Evolutionary conservation across 1,140 invertebrate genomes (phyloP), one percentile per base, ranked within the genome.

Genomic region (Cyclargus thomasi): DNA sequence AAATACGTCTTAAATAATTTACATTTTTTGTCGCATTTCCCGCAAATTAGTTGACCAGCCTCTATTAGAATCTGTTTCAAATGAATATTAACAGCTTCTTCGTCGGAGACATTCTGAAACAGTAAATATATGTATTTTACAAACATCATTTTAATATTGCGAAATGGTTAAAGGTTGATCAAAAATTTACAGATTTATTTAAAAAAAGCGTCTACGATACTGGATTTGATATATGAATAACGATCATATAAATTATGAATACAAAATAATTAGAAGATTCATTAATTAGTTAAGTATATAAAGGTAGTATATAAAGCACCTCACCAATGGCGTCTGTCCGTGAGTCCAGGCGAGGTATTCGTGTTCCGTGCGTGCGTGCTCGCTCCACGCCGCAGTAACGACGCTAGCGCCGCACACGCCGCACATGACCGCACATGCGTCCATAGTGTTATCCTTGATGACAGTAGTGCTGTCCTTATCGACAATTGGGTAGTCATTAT

Each of bases 321-420:
- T 59, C 17, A 59, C 55, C 55, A 59, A 59, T 10, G 55, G 55
- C 18, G 18, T 59, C 18, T 59, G 55, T 1, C 55, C 55, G 18
- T 59, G 18, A 8, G 0, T 59, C 55, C 55, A 59, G 17, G 55
- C 55, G 17, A 59, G 55, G 18, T 59, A 59, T 6, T n/a, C 55
- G 18, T 59, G 55, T 20, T 11, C 4, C 55, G 55, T 20, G 17
- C 18, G 55, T 20, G 55, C 55, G 18, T 59, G 55, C 17, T 18
- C 18, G 17, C 18, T 18, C 55, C 55, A 59, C 18, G 18, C 18
- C 18, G 18, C 1, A 8, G 18, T 2, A 0, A 2, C 18, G 10
- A 59, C 55, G 55, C 55, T 10, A 18, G 18, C 55, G 6, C 55
- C 55, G 55, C 55, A 59, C 55, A 59, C 55, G 17, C 55, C 55